phyloP scores from a whole-genome alignment of 2,888 invertebrate species.

The Aradus depressus region DNA sequence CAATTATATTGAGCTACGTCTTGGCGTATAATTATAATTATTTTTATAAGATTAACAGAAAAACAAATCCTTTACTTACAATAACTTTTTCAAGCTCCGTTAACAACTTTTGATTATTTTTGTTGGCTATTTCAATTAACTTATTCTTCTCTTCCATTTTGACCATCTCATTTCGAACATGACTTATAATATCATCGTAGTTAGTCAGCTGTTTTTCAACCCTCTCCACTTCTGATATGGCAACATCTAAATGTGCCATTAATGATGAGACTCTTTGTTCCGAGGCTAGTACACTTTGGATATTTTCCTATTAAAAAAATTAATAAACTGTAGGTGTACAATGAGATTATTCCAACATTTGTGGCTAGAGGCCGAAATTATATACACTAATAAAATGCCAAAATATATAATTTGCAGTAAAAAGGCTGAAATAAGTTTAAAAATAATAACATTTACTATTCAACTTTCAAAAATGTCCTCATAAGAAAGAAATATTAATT shows the following conservation, averaged over 20 bases:
- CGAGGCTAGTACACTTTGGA: conserved; percentile 83
- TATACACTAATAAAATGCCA: too few species aligned
- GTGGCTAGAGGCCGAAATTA: too few species aligned
- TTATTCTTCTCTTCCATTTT: conserved; percentile 85
- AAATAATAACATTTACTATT: too few species aligned
- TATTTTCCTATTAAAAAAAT: conserved; percentile 56
- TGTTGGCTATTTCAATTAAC: conserved; percentile 72
- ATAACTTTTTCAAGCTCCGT: conserved; percentile 67
- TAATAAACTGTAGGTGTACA: too few species aligned
- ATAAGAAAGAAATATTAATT: too few species aligned
- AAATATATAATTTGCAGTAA: too few species aligned
- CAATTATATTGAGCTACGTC: too few species aligned
- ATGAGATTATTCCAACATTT: too few species aligned
- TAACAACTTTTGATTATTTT: conserved; percentile 68
- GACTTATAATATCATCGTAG: conserved; percentile 71
- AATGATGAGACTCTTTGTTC: conserved; percentile 56
- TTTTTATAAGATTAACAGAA: not conserved
- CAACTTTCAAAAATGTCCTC: too few species aligned
- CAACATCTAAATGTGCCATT: conserved; percentile 62
- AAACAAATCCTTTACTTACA: conserved; percentile 41
- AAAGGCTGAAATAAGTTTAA: too few species aligned
- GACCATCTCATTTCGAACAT: conserved; percentile 78
- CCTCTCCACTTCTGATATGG: conserved; percentile 60
- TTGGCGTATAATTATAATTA: too few species aligned
- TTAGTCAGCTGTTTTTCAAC: conserved; percentile 61